These are phyloP conservation scores for Cyclopterus lumpus DNA, from an alignment of 2,797 vertebrate species.

Conservation along the genomic window DNA sequence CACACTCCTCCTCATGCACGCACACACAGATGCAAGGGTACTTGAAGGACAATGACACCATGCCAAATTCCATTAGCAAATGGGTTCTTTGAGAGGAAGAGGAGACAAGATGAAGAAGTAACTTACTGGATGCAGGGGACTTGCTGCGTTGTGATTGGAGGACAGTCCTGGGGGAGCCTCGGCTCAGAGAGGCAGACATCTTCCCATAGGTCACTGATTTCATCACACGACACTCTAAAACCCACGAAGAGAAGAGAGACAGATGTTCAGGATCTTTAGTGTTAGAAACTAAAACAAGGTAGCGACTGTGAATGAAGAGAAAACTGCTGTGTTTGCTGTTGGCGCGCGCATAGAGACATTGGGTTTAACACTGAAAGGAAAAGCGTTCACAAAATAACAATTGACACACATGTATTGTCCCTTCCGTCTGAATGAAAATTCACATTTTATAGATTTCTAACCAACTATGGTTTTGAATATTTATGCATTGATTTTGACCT, in stretches of 20 bases:
- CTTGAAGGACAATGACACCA: neutral
- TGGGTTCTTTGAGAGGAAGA: neutral
- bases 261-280: neutral
- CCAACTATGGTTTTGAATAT: conserved; percentile 16
- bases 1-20: neutral
- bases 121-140: conserved; percentile 90
- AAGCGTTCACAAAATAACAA: neutral
- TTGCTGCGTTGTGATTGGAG: conserved; percentile 90
- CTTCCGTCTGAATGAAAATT: neutral
- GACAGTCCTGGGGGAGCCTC: conserved; percentile 85
- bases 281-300: neutral
- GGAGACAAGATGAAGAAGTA: conserved; percentile 2
- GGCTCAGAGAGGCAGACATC: conserved; percentile 86
- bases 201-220: conserved; percentile 92
- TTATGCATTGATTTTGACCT: conserved; percentile 52
- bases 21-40: conserved; percentile 1
- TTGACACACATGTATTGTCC: neutral
- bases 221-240: conserved; percentile 91
- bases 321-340: neutral
- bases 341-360: neutral
- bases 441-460: conserved; percentile 10
- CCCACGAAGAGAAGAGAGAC: conserved; percentile 42
- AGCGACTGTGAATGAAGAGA: neutral
- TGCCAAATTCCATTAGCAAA: conserved; percentile 11
- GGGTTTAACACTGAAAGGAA: neutral